Conservation (phyloP, 2,888 invertebrate genomes). For the Julus scandinavius region DNA sequence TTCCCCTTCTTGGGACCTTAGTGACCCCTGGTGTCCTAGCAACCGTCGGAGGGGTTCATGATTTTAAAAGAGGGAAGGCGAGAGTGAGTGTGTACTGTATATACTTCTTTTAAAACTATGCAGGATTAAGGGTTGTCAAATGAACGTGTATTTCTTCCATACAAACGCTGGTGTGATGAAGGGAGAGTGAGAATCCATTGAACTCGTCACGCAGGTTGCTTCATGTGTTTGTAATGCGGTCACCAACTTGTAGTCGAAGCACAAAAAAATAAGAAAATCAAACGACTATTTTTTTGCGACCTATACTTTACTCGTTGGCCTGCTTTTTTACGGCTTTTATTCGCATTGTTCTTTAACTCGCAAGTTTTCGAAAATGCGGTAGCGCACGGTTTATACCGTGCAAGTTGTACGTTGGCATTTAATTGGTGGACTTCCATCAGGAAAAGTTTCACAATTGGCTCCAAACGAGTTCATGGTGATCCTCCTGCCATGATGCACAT, state of each 20-base stretch:
- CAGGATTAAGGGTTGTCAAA: conserved; percentile 44
- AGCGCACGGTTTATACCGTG: not conserved
- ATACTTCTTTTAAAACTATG: conserved; percentile 46
- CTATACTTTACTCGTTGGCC: conserved; percentile 17
- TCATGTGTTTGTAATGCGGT: conserved; percentile 45
- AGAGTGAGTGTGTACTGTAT: conserved; percentile 23
- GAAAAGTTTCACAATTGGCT: conserved; percentile 31
- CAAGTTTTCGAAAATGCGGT: conserved; percentile 13
- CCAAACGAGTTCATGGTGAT: conserved; percentile 17
- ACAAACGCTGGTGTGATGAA: conserved; percentile 25
- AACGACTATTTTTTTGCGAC: conserved; percentile 37
- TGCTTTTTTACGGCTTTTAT: not conserved
- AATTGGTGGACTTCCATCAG: conserved; percentile 37
- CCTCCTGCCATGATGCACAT: not conserved
- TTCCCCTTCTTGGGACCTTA: conserved; percentile 49
- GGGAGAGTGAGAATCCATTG: conserved; percentile 50
- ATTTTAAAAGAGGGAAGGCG: conserved; percentile 48
- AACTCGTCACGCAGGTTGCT: conserved; percentile 47
- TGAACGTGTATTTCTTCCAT: conserved; percentile 29
- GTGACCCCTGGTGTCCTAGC: conserved; percentile 49
- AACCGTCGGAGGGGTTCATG: conserved; percentile 47
- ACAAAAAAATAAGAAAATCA: not conserved
- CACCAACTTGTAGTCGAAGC: conserved; percentile 43
- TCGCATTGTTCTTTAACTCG: conserved; percentile 29
- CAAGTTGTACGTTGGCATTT: not conserved